phyloP scores from a whole-genome alignment of 2,113 vertebrate species.

The Amblyornis subalaris region DNA sequence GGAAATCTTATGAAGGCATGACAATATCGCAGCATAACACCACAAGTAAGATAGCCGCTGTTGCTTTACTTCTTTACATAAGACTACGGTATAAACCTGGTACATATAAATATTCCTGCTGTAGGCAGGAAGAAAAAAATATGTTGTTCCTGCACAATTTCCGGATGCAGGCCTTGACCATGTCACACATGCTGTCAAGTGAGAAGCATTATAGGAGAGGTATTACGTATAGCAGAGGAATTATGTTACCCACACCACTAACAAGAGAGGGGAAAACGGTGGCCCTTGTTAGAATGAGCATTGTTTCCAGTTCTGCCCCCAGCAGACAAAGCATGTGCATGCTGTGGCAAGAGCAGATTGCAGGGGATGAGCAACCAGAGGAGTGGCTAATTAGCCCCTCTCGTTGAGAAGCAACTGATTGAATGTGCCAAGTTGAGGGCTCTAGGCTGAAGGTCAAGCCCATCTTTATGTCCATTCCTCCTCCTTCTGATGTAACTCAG shows the following conservation, averaged over 20 bases:
- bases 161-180: neutral
- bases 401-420: neutral
- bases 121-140: neutral
- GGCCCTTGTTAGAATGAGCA: neutral
- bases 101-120: neutral
- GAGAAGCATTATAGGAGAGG: neutral
- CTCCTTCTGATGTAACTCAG: neutral
- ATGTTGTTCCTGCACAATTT: neutral
- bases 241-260: neutral
- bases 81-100: neutral
- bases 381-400: neutral
- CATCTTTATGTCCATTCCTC: neutral
- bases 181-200: neutral
- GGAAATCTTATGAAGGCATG: neutral
- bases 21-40: neutral
- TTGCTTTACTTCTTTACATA: neutral
- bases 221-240: neutral
- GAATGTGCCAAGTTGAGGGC: neutral
- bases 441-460: neutral
- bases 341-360: neutral
- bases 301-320: neutral
- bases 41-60: neutral
- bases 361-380: neutral
- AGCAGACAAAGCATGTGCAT: neutral
- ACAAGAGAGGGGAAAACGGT: neutral